Conservation (phyloP, 2,113 vertebrate species). For the Ptyas mucosa region DNA sequence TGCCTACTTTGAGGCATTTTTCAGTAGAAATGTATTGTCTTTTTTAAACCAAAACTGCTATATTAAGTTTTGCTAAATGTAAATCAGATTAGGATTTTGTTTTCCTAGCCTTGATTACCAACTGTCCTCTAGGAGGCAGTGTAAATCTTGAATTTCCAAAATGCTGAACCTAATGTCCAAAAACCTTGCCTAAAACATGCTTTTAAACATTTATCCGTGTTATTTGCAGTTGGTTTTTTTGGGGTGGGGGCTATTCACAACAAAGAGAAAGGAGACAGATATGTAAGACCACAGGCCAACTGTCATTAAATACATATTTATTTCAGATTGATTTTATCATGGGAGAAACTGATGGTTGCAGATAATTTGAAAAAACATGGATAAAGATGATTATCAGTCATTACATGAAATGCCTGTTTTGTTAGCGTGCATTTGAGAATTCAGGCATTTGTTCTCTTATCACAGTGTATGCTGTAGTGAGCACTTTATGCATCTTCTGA, state of each 20-base stretch:
- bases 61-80: not conserved
- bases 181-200: not conserved
- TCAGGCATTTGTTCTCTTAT: not conserved
- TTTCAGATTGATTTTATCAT: not conserved
- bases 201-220: not conserved
- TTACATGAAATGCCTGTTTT: not conserved
- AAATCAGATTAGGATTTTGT: not conserved
- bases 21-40: not conserved
- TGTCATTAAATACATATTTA: not conserved
- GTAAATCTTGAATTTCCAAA: constrained; percentile 8
- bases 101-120: not conserved
- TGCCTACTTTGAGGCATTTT: not conserved
- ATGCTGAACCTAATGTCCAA: not conserved
- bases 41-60: not conserved
- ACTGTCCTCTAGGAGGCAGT: not conserved
- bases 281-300: not conserved
- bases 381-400: not conserved
- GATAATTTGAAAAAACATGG: not conserved
- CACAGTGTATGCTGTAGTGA: constrained; percentile 41
- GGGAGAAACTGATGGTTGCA: not conserved
- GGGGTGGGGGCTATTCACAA: too few species aligned
- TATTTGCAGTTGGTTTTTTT: not conserved
- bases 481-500: constrained; percentile 28
- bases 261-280: not conserved
- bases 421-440: not conserved